Evolutionary conservation across 1,140 invertebrate genomes (phyloP), one percentile per base, ranked within the genome.

Genomic region (Gonatopus flavifemur): DNA sequence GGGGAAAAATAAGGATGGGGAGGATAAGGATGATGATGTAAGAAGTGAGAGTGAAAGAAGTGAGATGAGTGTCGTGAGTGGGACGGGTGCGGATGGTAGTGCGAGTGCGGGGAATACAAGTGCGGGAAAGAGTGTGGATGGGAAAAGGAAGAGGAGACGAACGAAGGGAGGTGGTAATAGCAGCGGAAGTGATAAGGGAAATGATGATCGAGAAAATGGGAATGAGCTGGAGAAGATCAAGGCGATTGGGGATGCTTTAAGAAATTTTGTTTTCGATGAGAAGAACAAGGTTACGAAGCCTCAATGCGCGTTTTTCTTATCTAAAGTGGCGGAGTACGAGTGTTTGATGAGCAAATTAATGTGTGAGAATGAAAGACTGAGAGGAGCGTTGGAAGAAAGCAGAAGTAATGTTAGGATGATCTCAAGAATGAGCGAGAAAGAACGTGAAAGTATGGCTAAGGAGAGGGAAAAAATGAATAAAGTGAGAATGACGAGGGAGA

Each of bases 341-440:
- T 16, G 25, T 3, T 1, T 43, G 21, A 5, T 50, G 7, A n/a
- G 12, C n/a, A 35, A 21, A 10, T 18, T 35, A 30, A 10, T 33
- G 12, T 10, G 1, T 6, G 25, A 35, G 20, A 25, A 22, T 43
- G 38, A 41, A 18, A 33, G 39, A 21, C 15, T 50, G 20, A 25
- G 5, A n/a, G 48, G 38, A 12, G 2, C 30, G 2, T 22, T 50
- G 6, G 37, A 50, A 1, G 39, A 50, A 30, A 15, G 31, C 24
- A 20, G 18, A 8, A 36, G 13, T 9, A 18, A 21, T 10, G 39
- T 21, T 6, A 21, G 18, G 6, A 18, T n/a, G n/a, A n/a, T n/a
- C n/a, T n/a, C 21, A 36, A 12, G 10, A 0, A 15, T 22, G 36
- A 22, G 10, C 18, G 13, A 31, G 24, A 22, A 6, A 15, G 13